Evolutionary conservation across 2,797 vertebrate genomes (phyloP).

Genomic region (Iguana delicatissima): DNA sequence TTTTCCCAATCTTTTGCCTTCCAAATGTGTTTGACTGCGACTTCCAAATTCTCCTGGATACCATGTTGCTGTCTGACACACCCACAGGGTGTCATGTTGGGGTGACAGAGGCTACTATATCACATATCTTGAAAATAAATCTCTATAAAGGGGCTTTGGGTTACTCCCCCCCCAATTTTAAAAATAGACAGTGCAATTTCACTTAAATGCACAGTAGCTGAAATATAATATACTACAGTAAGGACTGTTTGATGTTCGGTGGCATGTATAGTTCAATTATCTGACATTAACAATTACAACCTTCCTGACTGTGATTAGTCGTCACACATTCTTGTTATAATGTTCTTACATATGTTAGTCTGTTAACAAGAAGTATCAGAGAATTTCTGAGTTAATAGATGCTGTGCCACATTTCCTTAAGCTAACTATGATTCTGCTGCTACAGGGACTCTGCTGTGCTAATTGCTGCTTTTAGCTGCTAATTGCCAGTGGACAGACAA

Average conservation of each 20-base stretch:
- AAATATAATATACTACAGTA: background rate
- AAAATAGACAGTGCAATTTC: background rate
- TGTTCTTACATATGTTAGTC: slow-evolving; percentile 8
- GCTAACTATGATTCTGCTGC: slow-evolving; percentile 13
- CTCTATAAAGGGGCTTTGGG: background rate
- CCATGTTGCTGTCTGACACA: too few species aligned
- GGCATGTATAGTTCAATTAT: background rate
- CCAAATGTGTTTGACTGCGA: background rate
- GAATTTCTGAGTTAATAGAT: slow-evolving; percentile 14
- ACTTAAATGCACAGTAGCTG: background rate
- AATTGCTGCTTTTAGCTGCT: slow-evolving; percentile 31
- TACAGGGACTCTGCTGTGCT: background rate
- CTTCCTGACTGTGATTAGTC: background rate
- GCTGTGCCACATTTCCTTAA: slow-evolving; percentile 22
- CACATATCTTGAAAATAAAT: background rate
- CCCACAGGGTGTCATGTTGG: too few species aligned
- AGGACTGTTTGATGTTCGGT: background rate
- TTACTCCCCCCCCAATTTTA: background rate
- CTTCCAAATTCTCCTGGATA: too few species aligned
- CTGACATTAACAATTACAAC: slow-evolving; percentile 1
- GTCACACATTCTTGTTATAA: slow-evolving; percentile 10
- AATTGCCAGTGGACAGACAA: slow-evolving; percentile 11
- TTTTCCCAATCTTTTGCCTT: background rate
- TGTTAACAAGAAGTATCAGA: slow-evolving; percentile 17
- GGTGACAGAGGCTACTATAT: background rate